These are phyloP conservation scores for Prionailurus viverrinus DNA, from an alignment of 2,113 vertebrate species.

Conservation along the genomic window DNA sequence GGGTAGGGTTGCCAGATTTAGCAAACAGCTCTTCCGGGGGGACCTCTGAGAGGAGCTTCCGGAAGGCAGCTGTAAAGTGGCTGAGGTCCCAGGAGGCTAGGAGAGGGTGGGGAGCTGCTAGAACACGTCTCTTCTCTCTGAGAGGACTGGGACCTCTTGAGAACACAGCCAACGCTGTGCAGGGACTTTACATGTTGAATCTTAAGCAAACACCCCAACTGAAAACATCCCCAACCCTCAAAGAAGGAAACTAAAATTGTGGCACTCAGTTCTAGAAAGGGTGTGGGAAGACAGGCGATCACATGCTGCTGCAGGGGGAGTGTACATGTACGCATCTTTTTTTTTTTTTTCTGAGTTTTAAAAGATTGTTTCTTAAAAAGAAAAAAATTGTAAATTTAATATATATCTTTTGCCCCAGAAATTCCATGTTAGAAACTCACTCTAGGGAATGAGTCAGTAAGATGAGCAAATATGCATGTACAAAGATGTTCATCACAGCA, in stretches of 20 bases:
- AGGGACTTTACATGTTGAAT: not conserved
- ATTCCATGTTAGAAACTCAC: not conserved
- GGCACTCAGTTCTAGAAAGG: not conserved
- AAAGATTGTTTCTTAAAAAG: not conserved
- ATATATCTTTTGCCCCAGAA: not conserved
- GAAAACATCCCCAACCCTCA: not conserved
- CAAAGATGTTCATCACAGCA: not conserved
- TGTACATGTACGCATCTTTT: not conserved
- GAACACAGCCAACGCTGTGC: not conserved
- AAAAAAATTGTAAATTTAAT: not conserved
- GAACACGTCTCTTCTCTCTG: not conserved
- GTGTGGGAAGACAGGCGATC: not conserved
- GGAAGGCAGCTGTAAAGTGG: not conserved
- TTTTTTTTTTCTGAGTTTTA: not conserved
- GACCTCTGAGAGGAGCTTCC: not conserved
- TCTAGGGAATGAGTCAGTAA: not conserved
- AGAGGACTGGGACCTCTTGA: not conserved
- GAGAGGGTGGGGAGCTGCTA: not conserved
- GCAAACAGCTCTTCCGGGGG: not conserved
- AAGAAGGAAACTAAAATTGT: not conserved
- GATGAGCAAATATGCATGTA: not conserved
- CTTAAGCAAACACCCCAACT: not conserved
- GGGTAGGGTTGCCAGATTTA: not conserved
- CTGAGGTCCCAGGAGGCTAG: not conserved
- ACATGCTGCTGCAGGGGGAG: not conserved